These are phyloP conservation scores for Syrphus vitripennis DNA, from an alignment of 2,888 invertebrate genomes.

Conservation along the genomic window DNA sequence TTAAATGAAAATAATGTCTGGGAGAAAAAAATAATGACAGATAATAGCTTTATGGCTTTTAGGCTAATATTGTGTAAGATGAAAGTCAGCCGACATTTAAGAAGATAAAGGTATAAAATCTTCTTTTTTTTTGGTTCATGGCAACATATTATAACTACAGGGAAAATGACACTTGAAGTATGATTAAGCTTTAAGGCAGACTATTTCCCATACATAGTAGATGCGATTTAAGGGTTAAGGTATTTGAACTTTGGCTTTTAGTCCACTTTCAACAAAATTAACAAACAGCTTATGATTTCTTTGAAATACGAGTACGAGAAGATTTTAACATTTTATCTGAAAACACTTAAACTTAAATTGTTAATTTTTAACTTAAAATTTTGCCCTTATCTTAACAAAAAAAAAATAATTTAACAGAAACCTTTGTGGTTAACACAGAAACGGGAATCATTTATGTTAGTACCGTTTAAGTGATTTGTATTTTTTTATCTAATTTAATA, in stretches of 20 bases:
- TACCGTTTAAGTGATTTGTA: no score
- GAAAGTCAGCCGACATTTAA: background rate
- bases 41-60: background rate
- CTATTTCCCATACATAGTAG: background rate
- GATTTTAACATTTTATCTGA: no score
- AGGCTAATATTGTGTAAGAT: background rate
- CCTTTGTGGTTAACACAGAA: no score
- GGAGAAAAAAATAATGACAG: slow-evolving; percentile 9
- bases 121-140: background rate
- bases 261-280: no score
- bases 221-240: slow-evolving; percentile 15
- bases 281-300: no score
- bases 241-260: slow-evolving; percentile 40
- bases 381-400: no score
- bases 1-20: slow-evolving; percentile 44
- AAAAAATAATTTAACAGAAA: no score
- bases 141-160: background rate
- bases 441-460: no score
- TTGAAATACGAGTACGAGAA: no score
- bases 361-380: no score
- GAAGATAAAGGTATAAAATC: background rate
- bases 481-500: no score
- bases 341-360: no score
- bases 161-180: slow-evolving; percentile 26
- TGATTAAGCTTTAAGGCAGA: slow-evolving; percentile 15